Evolutionary conservation across 2,797 vertebrate species (phyloP), one percentile per base, ranked within the genome.

Genomic region (Chelonia mydas): DNA sequence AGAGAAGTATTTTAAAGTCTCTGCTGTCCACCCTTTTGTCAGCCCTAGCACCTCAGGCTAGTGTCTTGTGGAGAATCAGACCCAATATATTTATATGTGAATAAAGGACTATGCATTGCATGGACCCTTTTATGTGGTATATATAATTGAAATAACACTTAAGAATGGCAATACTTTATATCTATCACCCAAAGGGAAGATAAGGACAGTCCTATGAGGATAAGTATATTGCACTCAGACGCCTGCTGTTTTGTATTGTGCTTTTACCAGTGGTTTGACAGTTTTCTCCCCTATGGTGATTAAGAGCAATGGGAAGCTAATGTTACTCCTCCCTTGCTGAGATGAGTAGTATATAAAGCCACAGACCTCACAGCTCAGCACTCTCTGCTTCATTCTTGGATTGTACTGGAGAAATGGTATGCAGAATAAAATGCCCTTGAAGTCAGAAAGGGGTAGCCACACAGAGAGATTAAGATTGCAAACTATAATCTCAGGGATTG

Each of bases 101-200:
- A 72, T 90, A 90, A 89, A 33, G 86, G 77, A 86, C 74, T 90
- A 79, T 92, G 88, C 50, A 84, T 47, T 55, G 3, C 57, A 9
- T 85, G 1, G n/a, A 83, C 10, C 37, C 84, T 79, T 95, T 85
- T 77, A 79, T 90, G 25, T 57, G 81, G 84, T 72, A 89, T 89
- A 87, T 59, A 50, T 94, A 83, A 95, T 95, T 94, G 95, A 94
- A 94, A 90, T 82, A 92, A 93, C 90, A 92, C 87, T 93, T 90
- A 94, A 65, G 61, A 93, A 91, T 93, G 84, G 90, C 81, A 93
- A n/a, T 83, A 89, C 93, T 90, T 95, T 84, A 33, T 57, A 90
- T 74, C 51, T 92, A 50, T 61, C 81, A 53, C 78, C 89, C 59
- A 76, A 59, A 91, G 54, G 59, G 84, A 96, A 72, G 6, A 6